Base-by-base conservation (phyloP, 2,888 invertebrate genomes). In the Cheilosia grossa region DNA sequence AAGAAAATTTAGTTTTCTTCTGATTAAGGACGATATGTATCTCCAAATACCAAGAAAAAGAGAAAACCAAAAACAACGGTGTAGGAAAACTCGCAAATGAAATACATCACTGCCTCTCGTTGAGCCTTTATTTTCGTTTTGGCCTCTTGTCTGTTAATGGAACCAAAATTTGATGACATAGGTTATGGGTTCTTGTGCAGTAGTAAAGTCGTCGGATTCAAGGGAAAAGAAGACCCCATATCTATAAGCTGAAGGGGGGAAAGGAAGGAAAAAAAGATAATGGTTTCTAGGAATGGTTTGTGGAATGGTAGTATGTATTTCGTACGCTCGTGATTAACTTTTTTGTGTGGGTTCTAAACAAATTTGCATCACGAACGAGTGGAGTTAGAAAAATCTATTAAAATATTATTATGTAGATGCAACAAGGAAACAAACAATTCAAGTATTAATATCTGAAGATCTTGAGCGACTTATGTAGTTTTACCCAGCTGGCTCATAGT, bases 1-100 rank as follows among this genome's bases (percentile, higher is more conserved):
- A 61, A 19, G 59, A 70, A 59, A 61, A 73, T 73, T 54, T 54
- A 73, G 51, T 72, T 53, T 63, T 54, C 61, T 54, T 59, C 21
- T 40, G 51, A 72, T 59, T 51, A 67, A 21, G 27, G 9, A 17
- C 17, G 44, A 3, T 10, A 17, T 19, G 30, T 61, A 56, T 44
- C 27, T 40, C 40, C 59, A 67, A 58, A 49, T 59, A 42, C 7
- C 24, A 44, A 7, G 4, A 15, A 42, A 59, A 24, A 10, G 9
- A 30, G 30, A 44, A 30, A 47, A 61, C 27, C n/a, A 27, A 61
- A 40, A 40, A 27, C 10, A 15, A 47, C 19, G 4, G 33, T 33
- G 33, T 37, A 3, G 37, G 37, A 37, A 37, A 37, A 37, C 13
- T 37, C 37, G 13, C 37, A 37, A 37, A 37, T 0, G 37, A 13